Conservation (phyloP, 2,797 vertebrate species). For the Chromobotia macracanthus region DNA sequence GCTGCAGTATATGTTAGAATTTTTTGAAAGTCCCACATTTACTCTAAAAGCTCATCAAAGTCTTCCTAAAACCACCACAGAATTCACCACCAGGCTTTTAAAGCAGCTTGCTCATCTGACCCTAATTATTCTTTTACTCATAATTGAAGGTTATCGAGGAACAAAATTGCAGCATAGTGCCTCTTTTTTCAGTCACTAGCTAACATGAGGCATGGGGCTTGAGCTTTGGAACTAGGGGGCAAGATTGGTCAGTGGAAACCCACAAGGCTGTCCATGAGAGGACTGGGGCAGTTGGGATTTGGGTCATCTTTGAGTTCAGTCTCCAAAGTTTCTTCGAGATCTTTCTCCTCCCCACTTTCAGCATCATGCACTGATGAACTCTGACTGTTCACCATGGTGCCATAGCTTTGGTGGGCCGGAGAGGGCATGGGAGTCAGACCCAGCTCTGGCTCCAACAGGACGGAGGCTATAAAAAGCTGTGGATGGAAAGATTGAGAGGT, state of each 20-base stretch:
- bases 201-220: slow-evolving; percentile 59
- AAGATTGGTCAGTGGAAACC: slow-evolving; percentile 79
- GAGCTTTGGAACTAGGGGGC: slow-evolving; percentile 51
- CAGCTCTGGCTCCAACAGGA: slow-evolving; percentile 91
- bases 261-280: slow-evolving; percentile 80
- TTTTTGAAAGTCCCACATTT: slow-evolving; percentile 69
- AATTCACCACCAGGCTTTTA: slow-evolving; percentile 40
- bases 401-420: slow-evolving; percentile 91
- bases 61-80: slow-evolving; percentile 49
- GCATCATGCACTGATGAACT: slow-evolving; percentile 76
- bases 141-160: slow-evolving; percentile 62
- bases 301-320: slow-evolving; percentile 78
- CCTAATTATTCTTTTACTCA: slow-evolving; percentile 35
- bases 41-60: slow-evolving; percentile 74
- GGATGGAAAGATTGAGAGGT: slow-evolving; percentile 33
- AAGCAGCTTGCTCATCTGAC: slow-evolving; percentile 67
- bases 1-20: slow-evolving; percentile 53
- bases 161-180: slow-evolving; percentile 66
- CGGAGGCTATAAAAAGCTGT: slow-evolving; percentile 92
- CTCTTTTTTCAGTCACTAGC: slow-evolving; percentile 65
- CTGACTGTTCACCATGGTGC: slow-evolving; percentile 86
- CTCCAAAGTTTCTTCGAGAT: slow-evolving; percentile 71
- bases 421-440: slow-evolving; percentile 91
- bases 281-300: slow-evolving; percentile 75
- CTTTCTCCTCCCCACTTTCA: slow-evolving; percentile 72